Evolutionary conservation across 2,113 vertebrate species (phyloP), one percentile per base, ranked within the genome.

Genomic region (Ceuthmochares aereus): DNA sequence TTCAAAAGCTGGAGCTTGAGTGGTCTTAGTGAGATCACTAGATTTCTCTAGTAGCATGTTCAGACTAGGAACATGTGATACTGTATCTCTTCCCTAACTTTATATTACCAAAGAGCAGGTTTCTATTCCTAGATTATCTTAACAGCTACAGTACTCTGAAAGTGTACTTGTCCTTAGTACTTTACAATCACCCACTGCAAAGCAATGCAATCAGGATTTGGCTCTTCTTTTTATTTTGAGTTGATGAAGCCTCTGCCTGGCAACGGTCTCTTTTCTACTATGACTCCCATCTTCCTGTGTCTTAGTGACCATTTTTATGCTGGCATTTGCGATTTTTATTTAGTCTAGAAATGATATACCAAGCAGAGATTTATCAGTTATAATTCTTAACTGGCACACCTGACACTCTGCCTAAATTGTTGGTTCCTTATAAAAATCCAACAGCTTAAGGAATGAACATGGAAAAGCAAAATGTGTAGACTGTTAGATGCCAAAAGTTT

Each of bases 61-160:
- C 40, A 62, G 14, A 12, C 19, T n/a, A 43, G 22, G 20, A 56
- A 22, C 0, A 0, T 6, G 27, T 49, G 34, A 68, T 22, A 7
- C 0, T 43, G n/a, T 15, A 64, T 56, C 4, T 68, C 40, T 47
- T 20, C 3, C 12, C 20, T 45, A 1, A 21, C 42, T 67, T 72
- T 64, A 16, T 17, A 9, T n/a, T 37, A 10, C 34, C 59, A 56
- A 32, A 75, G 10, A 66, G 9, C 5, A 76, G 3, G 5, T 1
- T 40, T 85, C 78, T 42, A 15, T 78, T 78, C 10, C 16, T 13
- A 29, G 30, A 7, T 54, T 62, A 36, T 36, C 0, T 56, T 81
- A 70, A 70, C 23, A 63, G 6, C 15, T 64, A 25, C 30, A 40
- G n/a, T 32, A 40, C 32, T 64, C 43, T 87, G 30, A 49, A 90